Evolutionary conservation across 2,888 invertebrate genomes (phyloP).

Genomic region (Rhyacophila evoluta): DNA sequence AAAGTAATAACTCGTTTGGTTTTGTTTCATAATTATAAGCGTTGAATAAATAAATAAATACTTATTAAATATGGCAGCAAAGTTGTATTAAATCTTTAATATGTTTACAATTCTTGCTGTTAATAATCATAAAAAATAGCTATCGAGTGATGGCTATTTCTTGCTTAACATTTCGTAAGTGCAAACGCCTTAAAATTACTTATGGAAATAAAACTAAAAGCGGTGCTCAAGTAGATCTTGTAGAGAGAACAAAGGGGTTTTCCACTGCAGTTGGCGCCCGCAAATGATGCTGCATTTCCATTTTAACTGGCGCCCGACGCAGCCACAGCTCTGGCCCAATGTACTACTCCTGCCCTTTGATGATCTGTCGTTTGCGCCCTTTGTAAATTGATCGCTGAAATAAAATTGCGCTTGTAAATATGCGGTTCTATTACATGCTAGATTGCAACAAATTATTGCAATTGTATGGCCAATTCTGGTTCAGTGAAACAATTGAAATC

Average conservation of each 20-base stretch:
- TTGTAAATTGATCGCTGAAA: slow-evolving; percentile 8
- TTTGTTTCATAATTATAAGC: no score
- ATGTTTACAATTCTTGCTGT: no score
- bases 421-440: no score
- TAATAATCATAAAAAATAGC: no score
- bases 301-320: slow-evolving; percentile 32
- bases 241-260: slow-evolving; percentile 44
- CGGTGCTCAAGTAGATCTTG: slow-evolving; percentile 47
- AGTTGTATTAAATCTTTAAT: no score
- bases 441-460: no score
- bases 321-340: slow-evolving; percentile 11
- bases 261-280: slow-evolving; percentile 45
- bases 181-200: slow-evolving; percentile 38
- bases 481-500: no score
- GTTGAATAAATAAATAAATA: no score
- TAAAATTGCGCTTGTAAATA: neutral
- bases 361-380: slow-evolving; percentile 36
- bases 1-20: no score
- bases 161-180: neutral
- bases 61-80: no score
- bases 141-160: neutral
- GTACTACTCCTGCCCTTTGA: slow-evolving; percentile 43
- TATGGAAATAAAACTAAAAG: slow-evolving; percentile 42
- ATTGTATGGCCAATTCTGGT: no score
- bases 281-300: slow-evolving; percentile 51